These are phyloP conservation scores for Oxyruncus cristatus DNA, from an alignment of 2,113 vertebrate species.

Conservation along the genomic window DNA sequence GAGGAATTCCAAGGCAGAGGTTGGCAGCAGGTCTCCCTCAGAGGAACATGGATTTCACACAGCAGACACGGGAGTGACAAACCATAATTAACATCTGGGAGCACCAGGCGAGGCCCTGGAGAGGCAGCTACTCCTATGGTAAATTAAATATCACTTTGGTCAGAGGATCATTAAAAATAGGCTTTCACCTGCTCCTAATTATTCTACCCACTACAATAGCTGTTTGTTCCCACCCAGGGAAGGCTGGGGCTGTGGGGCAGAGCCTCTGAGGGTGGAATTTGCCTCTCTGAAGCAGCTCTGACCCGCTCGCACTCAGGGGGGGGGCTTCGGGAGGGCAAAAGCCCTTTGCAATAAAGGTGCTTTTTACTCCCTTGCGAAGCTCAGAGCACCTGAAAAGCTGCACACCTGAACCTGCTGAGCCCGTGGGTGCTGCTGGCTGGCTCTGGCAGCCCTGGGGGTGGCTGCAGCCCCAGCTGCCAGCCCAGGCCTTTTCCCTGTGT, in stretches of 20 bases:
- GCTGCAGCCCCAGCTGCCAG: neutral
- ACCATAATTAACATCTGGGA: neutral
- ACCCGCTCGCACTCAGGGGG: neutral
- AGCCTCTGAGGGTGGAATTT: constrained; percentile 13
- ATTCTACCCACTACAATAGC: constrained; percentile 32
- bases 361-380: neutral
- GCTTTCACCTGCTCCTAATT: constrained; percentile 64
- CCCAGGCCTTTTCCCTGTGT: neutral
- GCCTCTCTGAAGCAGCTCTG: neutral
- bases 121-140: neutral
- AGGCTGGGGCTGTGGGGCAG: neutral
- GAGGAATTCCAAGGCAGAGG: neutral
- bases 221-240: constrained; percentile 10
- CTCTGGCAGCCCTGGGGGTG: neutral
- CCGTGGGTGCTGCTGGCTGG: neutral
- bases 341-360: neutral
- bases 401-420: neutral
- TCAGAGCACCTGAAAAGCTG: neutral
- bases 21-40: rapidly evolving
- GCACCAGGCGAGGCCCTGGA: neutral
- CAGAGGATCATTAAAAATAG: constrained; percentile 5
- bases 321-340: neutral
- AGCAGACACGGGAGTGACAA: neutral
- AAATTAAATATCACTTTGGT: constrained; percentile 22
- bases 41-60: neutral